Evolutionary conservation across 1,140 invertebrate species (phyloP), one percentile per base, ranked within the genome.

Genomic region (Aphaenogaster rudis): DNA sequence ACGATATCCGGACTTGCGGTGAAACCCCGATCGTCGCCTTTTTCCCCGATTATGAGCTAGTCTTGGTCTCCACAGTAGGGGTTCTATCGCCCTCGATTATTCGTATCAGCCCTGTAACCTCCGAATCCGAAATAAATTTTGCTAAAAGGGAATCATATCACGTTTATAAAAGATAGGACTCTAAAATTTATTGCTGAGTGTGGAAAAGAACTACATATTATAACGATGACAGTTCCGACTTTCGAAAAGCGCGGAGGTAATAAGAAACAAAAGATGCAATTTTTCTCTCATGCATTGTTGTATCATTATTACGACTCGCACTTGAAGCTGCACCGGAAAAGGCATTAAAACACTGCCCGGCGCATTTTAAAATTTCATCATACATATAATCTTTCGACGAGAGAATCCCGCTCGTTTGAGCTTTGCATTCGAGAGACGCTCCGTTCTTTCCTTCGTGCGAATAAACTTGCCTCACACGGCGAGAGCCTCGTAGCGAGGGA

Each of bases 1-100:
- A 54, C 79, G 79, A 87, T 82, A 87, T 74, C 59, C 74, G 82
- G 67, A 39, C 28, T 28, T 74, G 50, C 61, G 74, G 50, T 39
- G 61, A 57, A 54, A 6, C 15, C 72, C 21, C 28, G 50, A 64
- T 36, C 80, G 42, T 77, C 59, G 48, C 17, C 33, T 86, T 79
- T 79, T 77, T 52, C 1, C 13, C 69, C 54, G 78, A 42, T 87
- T 76, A 84, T 67, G 69, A 84, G 69, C 21, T 17, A 21, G 6
- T 39, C 79, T 82, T 48, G 54, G 21, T 74, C 4, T 48, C 52
- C 21, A 21, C 7, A 8, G 45, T n/a, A 69, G 42, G 21, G 42
- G 36, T 15, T 54, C 36, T 69, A 54, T 66, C 69, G 71, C 42
- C 0, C 36, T 9, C 17, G 54, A 57, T 61, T 63, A 50, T 61